Percentiles rank a stretch among this genome's conserved stretches.
Conservation (phyloP, 2,797 vertebrate species). For the Silurus lanzhouensis region DNA sequence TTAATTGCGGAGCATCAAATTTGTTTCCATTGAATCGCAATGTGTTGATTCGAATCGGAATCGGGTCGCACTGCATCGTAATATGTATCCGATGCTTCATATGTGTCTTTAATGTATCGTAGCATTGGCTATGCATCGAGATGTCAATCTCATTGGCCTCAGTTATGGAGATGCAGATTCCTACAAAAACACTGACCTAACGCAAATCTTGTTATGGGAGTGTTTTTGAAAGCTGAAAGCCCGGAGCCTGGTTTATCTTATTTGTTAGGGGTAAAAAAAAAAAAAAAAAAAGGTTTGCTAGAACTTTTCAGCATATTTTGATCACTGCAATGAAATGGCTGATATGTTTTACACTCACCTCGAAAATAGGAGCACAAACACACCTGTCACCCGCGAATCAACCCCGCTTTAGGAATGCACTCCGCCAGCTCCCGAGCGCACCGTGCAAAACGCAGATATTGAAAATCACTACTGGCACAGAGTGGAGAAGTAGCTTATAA, state of each 20-base stretch:
- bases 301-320: not conserved
- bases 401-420: slow-evolving; percentile 3
- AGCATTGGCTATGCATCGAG: too few species aligned
- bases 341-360: slow-evolving; percentile 1
- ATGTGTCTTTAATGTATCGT: too few species aligned
- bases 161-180: too few species aligned
- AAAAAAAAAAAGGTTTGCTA: not conserved
- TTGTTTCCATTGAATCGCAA: too few species aligned
- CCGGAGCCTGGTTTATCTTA: not conserved
- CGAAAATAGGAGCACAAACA: slow-evolving; percentile 9
- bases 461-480: slow-evolving; percentile 17
- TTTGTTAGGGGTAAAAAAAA: not conserved
- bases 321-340: slow-evolving; percentile 17
- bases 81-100: too few species aligned
- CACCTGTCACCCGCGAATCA: slow-evolving; percentile 24
- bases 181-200: too few species aligned
- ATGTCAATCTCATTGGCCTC: too few species aligned
- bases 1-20: too few species aligned
- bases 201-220: too few species aligned
- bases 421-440: slow-evolving; percentile 4
- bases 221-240: not conserved
- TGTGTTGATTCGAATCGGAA: too few species aligned
- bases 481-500: slow-evolving; percentile 12
- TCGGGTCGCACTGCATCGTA: too few species aligned
- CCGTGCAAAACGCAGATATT: not conserved